Evolutionary conservation across 2,888 invertebrate species (phyloP), one percentile per base, ranked within the genome.

Genomic region (Macrophya alboannulata): DNA sequence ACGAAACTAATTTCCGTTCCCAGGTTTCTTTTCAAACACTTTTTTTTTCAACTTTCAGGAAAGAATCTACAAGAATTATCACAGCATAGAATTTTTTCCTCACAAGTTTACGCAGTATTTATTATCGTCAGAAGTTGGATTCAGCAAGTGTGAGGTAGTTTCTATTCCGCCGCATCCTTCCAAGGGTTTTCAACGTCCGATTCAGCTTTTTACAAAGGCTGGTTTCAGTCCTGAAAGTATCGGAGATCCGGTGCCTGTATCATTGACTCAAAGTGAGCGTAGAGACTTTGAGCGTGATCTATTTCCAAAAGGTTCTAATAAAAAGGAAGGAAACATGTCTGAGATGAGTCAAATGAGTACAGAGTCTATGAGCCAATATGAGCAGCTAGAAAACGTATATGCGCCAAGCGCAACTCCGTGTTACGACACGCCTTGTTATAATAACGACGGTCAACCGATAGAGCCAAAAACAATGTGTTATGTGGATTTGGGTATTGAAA

Each of bases 21-120:
- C 31, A 31, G 3, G 3, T 31, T 31, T 3, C 3, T 3, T 3
- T 31, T 3, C 31, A 31, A 37, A 48, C 37, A 6, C 17, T 62
- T 31, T 17, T 65, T 15, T 21, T 65, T 6, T 72, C 9, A 4
- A 21, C 10, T 96, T 95, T 40, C 95, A 98, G 98, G 97, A 97
- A 90, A 96, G 96, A 15, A 98, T 98, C 88, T 97, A 96, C 92
- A 96, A 97, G 90, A 98, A 98, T 93, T 99, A 97, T 94, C 96
- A 97, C 90, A 95, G 95, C 84, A 98, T 99, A 89, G 96, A 97
- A 92, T 96, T 99, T 92, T 97, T 97, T 90, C 99, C 99, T 9
- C 97, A 98, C 90, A 97, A 97, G 92, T 99, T 99, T 93, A 97
- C 97, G 82, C 98, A 99, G 91, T 99, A 97, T 94, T 95, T 99